phyloP scores from a whole-genome alignment of 2,888 invertebrate genomes.

The Leptarthrus brevirostris region DNA sequence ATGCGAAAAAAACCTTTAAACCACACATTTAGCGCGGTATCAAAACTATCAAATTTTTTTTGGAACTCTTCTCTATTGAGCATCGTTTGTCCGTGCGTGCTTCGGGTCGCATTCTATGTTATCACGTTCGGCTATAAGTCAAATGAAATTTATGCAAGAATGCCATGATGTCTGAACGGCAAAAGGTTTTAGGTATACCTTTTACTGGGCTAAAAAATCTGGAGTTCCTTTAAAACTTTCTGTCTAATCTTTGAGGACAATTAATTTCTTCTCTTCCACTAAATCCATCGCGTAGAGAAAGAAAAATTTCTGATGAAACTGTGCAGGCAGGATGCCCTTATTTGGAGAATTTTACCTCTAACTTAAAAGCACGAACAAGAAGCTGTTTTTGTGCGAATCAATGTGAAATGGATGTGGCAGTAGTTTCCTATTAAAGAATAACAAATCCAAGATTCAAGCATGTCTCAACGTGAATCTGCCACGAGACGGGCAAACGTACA shows the following conservation, averaged over 20 bases:
- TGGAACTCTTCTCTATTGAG: too few species aligned
- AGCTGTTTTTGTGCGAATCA: conserved; percentile 25
- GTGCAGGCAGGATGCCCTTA: neutral
- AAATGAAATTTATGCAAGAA: too few species aligned
- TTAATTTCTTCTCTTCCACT: conserved; percentile 23
- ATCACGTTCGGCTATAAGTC: too few species aligned
- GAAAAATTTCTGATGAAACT: conserved; percentile 22
- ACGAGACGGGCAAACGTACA: conserved; percentile 40
- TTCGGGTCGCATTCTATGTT: too few species aligned
- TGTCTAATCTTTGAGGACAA: conserved; percentile 20
- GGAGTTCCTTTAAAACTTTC: neutral
- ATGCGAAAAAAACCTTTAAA: too few species aligned
- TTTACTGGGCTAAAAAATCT: too few species aligned
- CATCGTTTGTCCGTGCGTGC: too few species aligned
- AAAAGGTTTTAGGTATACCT: too few species aligned
- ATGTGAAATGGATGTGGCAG: conserved; percentile 1
- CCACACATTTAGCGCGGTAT: too few species aligned
- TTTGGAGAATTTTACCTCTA: conserved; percentile 32
- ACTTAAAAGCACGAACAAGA: conserved; percentile 31
- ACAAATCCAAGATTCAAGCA: neutral
- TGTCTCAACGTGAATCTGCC: conserved; percentile 22
- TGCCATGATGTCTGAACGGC: too few species aligned
- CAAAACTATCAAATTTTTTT: too few species aligned
- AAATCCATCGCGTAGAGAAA: conserved; percentile 12
- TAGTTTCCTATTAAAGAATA: conserved; percentile 34